A percentile compares a stretch with the other conserved stretches of the same genome.
phyloP scores from a whole-genome alignment of 2,888 invertebrate species.

The Latrodectus hesperus region DNA sequence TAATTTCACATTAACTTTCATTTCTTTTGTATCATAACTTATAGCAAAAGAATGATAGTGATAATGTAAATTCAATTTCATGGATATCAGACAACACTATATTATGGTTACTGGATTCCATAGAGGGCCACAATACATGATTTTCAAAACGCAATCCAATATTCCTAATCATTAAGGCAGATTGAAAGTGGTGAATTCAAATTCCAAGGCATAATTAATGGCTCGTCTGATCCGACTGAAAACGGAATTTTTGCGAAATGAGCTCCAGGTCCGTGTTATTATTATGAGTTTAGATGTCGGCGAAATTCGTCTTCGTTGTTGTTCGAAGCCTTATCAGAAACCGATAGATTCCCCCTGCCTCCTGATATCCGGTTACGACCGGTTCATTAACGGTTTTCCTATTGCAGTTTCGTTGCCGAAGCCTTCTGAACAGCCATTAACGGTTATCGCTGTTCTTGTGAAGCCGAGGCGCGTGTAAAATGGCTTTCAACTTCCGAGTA shows the following conservation, averaged over 20 bases:
- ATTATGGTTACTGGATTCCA: slow-evolving; percentile 10
- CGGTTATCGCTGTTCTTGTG: slow-evolving; percentile 11
- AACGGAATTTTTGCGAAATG: slow-evolving; percentile 29
- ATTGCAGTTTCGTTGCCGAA: slow-evolving; percentile 7
- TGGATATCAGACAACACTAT: neutral
- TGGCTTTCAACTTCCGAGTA: too few relatives aligned
- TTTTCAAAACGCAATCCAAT: slow-evolving; percentile 31
- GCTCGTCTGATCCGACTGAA: slow-evolving; percentile 1
- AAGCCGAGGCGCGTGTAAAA: too few relatives aligned
- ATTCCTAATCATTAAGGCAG: slow-evolving; percentile 15
- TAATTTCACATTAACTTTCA: too few relatives aligned
- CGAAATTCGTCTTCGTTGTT: slow-evolving; percentile 8
- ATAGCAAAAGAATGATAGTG: too few relatives aligned
- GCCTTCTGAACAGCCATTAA: slow-evolving; percentile 17
- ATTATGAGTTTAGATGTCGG: slow-evolving; percentile 11
- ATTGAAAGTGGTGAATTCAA: slow-evolving; percentile 8
- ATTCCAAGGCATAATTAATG: slow-evolving; percentile 31
- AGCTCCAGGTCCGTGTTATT: slow-evolving; percentile 1
- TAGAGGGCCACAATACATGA: neutral
- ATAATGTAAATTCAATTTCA: too few relatives aligned
- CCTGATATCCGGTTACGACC: slow-evolving; percentile 33
- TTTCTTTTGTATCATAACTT: too few relatives aligned
- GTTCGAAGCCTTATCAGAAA: slow-evolving; percentile 48
- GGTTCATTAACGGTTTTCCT: slow-evolving; percentile 51
- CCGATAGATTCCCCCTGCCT: slow-evolving; percentile 30